phyloP scores from a whole-genome alignment of 2,888 invertebrate species.

The Eurytoma adleriae region DNA sequence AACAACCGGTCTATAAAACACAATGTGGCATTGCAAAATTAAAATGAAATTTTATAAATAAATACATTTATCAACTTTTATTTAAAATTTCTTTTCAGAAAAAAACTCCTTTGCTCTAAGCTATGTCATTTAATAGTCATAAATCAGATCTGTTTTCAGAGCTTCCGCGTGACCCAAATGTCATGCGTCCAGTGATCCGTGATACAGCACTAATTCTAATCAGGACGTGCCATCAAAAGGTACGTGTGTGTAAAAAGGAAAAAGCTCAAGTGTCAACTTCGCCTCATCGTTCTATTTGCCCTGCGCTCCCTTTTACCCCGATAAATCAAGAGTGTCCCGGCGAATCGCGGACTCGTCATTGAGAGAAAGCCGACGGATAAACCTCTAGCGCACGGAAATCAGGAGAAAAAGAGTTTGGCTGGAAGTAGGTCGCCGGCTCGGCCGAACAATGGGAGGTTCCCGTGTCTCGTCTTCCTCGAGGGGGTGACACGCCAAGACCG shows the following conservation, averaged over 20 bases:
- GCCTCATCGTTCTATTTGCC: slow-evolving; percentile 11
- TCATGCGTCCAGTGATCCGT: slow-evolving; percentile 8
- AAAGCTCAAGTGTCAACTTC: neutral
- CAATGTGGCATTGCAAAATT: too few species aligned
- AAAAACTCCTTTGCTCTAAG: neutral
- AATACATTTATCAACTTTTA: neutral
- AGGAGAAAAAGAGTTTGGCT: neutral
- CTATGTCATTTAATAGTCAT: neutral
- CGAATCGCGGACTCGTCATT: slow-evolving; percentile 5
- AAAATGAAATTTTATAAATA: too few species aligned
- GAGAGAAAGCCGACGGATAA: neutral
- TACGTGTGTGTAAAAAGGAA: neutral
- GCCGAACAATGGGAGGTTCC: slow-evolving; percentile 5
- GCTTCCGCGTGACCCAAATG: neutral
- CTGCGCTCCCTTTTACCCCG: neutral
- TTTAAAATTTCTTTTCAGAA: neutral
- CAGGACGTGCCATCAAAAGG: neutral
- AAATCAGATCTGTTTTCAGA: slow-evolving; percentile 1
- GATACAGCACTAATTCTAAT: slow-evolving; percentile 33
- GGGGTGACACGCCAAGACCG: neutral
- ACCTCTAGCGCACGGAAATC: slow-evolving; percentile 13
- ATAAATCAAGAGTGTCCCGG: neutral
- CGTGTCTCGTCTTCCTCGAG: neutral
- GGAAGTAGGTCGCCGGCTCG: slow-evolving; percentile 3
- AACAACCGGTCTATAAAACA: too few species aligned